phyloP scores from a whole-genome alignment of 2,797 vertebrate genomes.

The Danio aesculapii region DNA sequence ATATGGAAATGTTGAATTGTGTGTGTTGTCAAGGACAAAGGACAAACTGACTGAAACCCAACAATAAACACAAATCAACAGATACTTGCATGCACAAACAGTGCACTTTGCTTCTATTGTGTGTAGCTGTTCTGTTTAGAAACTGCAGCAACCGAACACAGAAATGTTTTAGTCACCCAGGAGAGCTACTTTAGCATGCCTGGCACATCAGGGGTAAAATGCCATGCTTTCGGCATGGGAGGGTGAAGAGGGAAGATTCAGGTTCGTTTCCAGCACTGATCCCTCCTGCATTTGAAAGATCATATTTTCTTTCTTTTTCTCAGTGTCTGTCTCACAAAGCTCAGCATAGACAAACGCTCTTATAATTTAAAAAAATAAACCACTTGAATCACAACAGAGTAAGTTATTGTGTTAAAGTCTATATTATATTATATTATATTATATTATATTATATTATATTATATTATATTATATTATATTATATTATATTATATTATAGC shows the following conservation, averaged over 20 bases:
- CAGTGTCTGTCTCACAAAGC: neutral
- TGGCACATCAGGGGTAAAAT: conserved; percentile 30
- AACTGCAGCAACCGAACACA: neutral
- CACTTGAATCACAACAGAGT: no score
- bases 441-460: no score
- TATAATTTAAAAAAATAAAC: no score
- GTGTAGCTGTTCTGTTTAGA: neutral
- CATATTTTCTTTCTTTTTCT: conserved; percentile 3
- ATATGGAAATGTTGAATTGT: conserved; percentile 58
- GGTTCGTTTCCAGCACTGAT: conserved; percentile 22
- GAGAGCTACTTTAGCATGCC: conserved; percentile 20
- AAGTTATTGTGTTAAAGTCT: no score
- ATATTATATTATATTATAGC: no score
- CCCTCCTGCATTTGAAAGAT: conserved; percentile 32
- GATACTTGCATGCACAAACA: conserved; percentile 11
- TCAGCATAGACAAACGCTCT: no score
- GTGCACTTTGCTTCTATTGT: neutral
- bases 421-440: no score
- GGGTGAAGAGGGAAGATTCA: conserved; percentile 13
- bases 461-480: no score
- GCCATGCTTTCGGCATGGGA: conserved; percentile 4
- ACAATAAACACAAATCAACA: conserved; percentile 32
- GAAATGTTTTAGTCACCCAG: neutral
- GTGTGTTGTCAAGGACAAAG: conserved; percentile 47
- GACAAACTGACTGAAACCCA: conserved; percentile 21